These are phyloP conservation scores for Antennarius maculatus DNA, from an alignment of 2,797 vertebrate species.

Conservation along the genomic window DNA sequence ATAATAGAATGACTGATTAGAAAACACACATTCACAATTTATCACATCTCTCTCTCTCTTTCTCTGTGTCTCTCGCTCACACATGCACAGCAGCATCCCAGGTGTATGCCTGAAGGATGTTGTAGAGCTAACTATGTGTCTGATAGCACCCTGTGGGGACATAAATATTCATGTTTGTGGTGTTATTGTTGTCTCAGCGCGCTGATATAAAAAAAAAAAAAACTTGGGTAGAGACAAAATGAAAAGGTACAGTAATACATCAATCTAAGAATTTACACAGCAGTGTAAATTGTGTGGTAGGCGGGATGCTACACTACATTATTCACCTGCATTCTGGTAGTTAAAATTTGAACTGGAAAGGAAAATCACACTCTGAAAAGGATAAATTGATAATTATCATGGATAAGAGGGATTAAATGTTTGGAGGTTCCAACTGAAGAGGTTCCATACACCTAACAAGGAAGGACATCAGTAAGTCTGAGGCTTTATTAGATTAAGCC, in stretches of 20 bases:
- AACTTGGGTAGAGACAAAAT: conserved; percentile 27
- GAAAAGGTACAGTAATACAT: conserved; percentile 44
- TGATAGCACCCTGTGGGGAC: conserved; percentile 51
- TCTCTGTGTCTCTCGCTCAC: background rate
- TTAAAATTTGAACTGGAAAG: conserved; percentile 38
- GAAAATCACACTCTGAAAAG: conserved; percentile 16
- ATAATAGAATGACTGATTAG: conserved; percentile 45
- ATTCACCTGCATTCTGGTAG: background rate
- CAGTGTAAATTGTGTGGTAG: background rate
- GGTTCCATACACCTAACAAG: conserved; percentile 12
- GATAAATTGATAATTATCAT: background rate
- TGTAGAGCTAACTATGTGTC: conserved; percentile 64
- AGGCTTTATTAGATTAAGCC: conserved; percentile 30
- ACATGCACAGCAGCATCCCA: conserved; percentile 42
- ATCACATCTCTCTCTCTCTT: too few relatives aligned
- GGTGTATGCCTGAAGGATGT: conserved; percentile 63
- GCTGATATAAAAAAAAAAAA: conserved; percentile 39
- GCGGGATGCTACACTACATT: too few relatives aligned
- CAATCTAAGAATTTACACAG: conserved; percentile 47
- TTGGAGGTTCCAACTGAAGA: background rate
- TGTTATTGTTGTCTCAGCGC: conserved; percentile 65
- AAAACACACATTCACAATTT: conserved; percentile 31
- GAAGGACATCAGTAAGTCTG: conserved; percentile 12
- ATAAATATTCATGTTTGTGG: conserved; percentile 66
- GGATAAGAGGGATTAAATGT: too few relatives aligned